Evolutionary conservation across 2,113 vertebrate genomes (phyloP).

Genomic region (Osmerus mordax): DNA sequence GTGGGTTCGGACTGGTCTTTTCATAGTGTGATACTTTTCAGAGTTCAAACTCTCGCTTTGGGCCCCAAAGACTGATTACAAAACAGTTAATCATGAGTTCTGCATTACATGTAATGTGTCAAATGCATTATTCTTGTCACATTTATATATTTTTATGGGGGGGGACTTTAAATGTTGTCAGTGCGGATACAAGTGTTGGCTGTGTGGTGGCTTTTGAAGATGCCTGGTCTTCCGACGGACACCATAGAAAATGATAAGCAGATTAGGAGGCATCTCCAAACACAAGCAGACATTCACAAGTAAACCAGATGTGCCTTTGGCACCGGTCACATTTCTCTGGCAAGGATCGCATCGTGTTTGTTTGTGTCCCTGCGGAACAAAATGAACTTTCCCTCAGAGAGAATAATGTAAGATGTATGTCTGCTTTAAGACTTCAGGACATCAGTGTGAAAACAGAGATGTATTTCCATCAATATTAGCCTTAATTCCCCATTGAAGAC

Average conservation of each 20-base stretch:
- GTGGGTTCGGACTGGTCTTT: slow-evolving; percentile 10
- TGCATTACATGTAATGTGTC: slow-evolving; percentile 25
- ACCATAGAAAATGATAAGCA: background rate
- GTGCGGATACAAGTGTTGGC: no score
- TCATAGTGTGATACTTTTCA: slow-evolving; percentile 41
- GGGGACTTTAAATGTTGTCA: no score
- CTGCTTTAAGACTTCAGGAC: background rate
- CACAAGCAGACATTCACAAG: background rate
- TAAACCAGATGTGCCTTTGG: background rate
- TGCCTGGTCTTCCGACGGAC: background rate
- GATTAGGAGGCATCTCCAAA: background rate
- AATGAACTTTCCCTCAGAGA: background rate
- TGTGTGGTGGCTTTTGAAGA: no score
- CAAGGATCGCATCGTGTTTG: background rate
- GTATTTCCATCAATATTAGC: no score
- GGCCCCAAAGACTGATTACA: slow-evolving; percentile 53
- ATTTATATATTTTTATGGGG: no score
- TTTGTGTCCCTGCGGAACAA: background rate
- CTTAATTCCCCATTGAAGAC: no score
- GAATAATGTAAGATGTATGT: background rate
- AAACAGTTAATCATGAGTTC: slow-evolving; percentile 52
- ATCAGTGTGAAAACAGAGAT: background rate
- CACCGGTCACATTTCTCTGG: background rate
- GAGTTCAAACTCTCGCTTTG: slow-evolving; percentile 42
- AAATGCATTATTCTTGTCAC: no score